Base-by-base conservation (phyloP, 1,140 invertebrate species). In the Chironomus striatipennis region DNA sequence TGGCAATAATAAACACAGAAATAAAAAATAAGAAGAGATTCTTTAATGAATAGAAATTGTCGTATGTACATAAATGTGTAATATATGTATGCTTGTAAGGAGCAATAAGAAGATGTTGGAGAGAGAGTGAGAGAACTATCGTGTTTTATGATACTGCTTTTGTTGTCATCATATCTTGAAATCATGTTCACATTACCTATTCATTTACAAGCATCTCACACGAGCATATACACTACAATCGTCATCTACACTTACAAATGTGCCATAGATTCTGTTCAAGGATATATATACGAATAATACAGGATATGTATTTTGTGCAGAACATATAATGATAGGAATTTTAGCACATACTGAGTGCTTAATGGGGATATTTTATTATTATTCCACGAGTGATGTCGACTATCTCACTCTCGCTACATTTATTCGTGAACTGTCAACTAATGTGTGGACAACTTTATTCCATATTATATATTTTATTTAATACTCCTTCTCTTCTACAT, bases 351-450 rank as follows among this genome's bases (percentile, higher is more conserved):
- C 24, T 34, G 24, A 34, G 24, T 17, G 18, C 20, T 21, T 70
- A 70, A 70, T 70, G 65, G 65, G 65, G 65, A 6, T 20, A 18
- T 70, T 70, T 70, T 70, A 70, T 70, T 70, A 18, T 70, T 70
- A 70, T 70, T 70, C 65, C 17, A 70, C 18, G 17, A 70, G 65
- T 70, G 65, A 70, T 70, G 65, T 70, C 18, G 47, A 57, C 47
- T 10, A 57, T 34, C 24, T 34, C 24, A 34, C 24, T 34, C 24
- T 34, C 5, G 24, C 1, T 2, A 34, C 24, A 34, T 34, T 10
- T 57, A 10, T 57, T 57, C 47, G n/a, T 10, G 47, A 57, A 57
- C 47, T 57, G 47, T 57, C 47, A 57, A 57, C 47, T 57, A 10
- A 12, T n/a, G 47, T 57, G 9, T 10, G 24, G 24, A 34, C 24